phyloP scores from a whole-genome alignment of 2,113 vertebrate genomes.

The Sciurus niger region DNA sequence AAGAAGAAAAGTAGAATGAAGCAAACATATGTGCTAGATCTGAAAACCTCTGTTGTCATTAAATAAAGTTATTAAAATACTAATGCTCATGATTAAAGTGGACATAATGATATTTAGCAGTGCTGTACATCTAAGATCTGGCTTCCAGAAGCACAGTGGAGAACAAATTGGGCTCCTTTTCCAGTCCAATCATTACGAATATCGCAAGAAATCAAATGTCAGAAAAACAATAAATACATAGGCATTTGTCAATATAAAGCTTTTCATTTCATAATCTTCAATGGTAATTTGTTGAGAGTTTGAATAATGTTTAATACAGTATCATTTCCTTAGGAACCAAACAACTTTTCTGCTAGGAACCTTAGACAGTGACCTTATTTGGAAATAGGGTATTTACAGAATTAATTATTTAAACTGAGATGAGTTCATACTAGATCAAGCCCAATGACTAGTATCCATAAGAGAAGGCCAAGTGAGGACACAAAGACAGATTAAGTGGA shows the following conservation, averaged over 20 bases:
- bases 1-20: not conserved
- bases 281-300: not conserved
- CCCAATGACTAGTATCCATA: not conserved
- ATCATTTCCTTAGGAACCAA: not conserved
- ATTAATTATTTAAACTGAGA: not conserved
- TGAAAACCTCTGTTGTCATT: not conserved
- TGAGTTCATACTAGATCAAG: not conserved
- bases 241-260: not conserved
- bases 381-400: not conserved
- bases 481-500: not conserved
- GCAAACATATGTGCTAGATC: not conserved
- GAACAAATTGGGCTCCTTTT: not conserved
- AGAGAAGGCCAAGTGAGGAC: not conserved
- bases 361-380: not conserved
- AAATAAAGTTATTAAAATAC: conserved; percentile 11
- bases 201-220: not conserved
- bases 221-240: not conserved
- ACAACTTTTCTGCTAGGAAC: not conserved
- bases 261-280: not conserved
- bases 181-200: not conserved
- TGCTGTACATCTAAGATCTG: not conserved
- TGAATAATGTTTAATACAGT: not conserved
- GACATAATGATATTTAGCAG: not conserved
- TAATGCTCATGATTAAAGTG: not conserved
- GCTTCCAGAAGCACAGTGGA: not conserved